Evolutionary conservation across 2,888 invertebrate species (phyloP), one percentile per base, ranked within the genome.

Genomic region (Sarcophaga rosellei): DNA sequence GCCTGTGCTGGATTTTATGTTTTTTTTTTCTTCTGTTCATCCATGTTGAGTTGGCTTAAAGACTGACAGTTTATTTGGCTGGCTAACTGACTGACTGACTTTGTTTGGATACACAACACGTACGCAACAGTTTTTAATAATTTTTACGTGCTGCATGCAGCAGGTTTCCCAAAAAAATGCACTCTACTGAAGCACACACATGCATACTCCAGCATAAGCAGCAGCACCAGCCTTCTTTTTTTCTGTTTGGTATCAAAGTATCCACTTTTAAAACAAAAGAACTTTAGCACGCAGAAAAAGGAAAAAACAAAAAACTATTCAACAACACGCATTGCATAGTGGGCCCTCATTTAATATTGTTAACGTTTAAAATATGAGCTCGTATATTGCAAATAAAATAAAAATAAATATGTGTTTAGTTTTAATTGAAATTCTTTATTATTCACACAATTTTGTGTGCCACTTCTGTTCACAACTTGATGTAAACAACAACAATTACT

Each of bases 61-160:
- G 47, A 12, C 25, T 35, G 35, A 35, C 35, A 35, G 57, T 23
- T 23, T 69, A 69, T 69, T 35, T 35, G 35, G 8, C 35, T 53
- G 53, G 53, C 17, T 82, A 76, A 76, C 79, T 79, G 78, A 62
- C 81, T 69, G 72, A 68, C 70, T 72, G 70, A 44, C 65, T 11
- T 84, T 74, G 3, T 70, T 81, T 78, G 86, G 84, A 78, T 86
- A 86, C 84, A 81, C 59, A 86, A 84, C 86, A 86, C 86, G 86
- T 86, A 86, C 84, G 84, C 86, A 86, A 84, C 81, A 84, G 84
- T 86, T 84, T 73, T 86, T 81, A 79, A 86, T 81, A 81, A 68
- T 86, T 86, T 83, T 86, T 86, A 84, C 84, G 84, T 86, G 84
- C 74, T 84, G 81, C 86, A 86, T 86, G 86, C 86, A 79, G 86